These are phyloP conservation scores for Dryoscopus gambensis DNA, from an alignment of 2,113 vertebrate species.

Conservation along the genomic window DNA sequence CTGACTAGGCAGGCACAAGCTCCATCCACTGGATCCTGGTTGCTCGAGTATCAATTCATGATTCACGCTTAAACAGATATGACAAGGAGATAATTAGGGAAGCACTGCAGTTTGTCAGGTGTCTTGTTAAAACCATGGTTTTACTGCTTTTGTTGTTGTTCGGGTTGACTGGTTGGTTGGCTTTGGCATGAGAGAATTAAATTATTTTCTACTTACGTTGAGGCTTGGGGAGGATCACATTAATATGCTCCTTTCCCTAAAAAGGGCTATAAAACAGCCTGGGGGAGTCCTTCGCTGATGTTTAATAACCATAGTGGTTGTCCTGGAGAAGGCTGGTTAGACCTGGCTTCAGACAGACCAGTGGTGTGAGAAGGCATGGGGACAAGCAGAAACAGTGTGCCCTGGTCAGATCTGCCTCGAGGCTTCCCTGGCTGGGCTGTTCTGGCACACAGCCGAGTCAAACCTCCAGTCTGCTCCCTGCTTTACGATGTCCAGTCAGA, in stretches of 20 bases:
- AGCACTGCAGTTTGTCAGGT: conserved; percentile 53
- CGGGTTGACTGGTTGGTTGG: not conserved
- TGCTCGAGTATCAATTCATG: not conserved
- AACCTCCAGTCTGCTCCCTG: not conserved
- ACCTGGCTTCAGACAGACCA: not conserved
- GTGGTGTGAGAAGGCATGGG: not conserved
- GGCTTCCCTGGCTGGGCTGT: not conserved
- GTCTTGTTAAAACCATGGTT: not conserved
- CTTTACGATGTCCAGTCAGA: not conserved
- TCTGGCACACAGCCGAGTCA: not conserved
- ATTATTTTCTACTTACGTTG: conserved; percentile 5
- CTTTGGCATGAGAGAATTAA: not conserved
- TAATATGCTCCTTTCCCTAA: conserved; percentile 18
- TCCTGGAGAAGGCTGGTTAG: not conserved
- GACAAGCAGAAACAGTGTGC: not conserved
- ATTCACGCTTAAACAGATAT: conserved; percentile 41
- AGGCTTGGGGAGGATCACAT: conserved; percentile 19
- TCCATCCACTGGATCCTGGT: not conserved
- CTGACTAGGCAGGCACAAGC: not conserved
- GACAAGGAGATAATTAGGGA: conserved; percentile 44
- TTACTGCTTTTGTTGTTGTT: conserved; percentile 16
- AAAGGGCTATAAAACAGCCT: not conserved
- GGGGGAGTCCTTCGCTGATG: not conserved
- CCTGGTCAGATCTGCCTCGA: not conserved
- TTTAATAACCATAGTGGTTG: not conserved